A percentile compares a stretch with the other conserved stretches of the same genome.
Evolutionary conservation across 2,888 invertebrate species (phyloP).

Genomic region (Phorcus lineatus): DNA sequence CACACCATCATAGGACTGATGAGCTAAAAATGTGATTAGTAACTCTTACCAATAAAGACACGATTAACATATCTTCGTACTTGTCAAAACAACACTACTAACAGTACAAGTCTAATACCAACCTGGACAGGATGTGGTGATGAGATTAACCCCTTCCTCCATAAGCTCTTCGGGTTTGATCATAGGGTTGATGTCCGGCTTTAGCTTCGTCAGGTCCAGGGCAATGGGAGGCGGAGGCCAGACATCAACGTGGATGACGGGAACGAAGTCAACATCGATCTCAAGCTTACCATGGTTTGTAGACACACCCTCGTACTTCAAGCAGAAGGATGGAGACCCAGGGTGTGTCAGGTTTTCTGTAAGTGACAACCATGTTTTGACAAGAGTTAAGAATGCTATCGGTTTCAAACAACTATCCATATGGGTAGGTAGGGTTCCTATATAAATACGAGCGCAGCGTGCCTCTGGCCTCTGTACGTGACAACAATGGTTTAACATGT

Average conservation of each 20-base stretch:
- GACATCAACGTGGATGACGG: not conserved
- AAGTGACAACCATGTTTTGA: not conserved
- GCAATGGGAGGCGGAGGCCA: not conserved
- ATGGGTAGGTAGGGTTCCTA: no score
- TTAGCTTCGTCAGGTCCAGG: not conserved
- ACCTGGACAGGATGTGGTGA: not conserved
- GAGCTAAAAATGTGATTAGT: no score
- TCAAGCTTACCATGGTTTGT: not conserved
- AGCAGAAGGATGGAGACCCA: not conserved
- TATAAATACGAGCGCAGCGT: no score
- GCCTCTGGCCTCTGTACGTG: no score
- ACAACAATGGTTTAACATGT: no score
- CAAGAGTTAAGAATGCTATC: no score
- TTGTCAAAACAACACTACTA: no score
- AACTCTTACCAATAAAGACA: no score
- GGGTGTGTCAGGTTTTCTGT: not conserved
- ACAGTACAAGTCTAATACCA: no score
- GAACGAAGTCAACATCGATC: not conserved
- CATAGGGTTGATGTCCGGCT: not conserved
- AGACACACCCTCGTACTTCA: not conserved
- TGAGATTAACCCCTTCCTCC: not conserved
- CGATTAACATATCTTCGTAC: no score
- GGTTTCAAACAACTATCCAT: no score
- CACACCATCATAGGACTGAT: no score
- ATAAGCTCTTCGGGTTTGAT: not conserved